phyloP scores from a whole-genome alignment of 2,888 invertebrate genomes.

The Diarsia dahlii region DNA sequence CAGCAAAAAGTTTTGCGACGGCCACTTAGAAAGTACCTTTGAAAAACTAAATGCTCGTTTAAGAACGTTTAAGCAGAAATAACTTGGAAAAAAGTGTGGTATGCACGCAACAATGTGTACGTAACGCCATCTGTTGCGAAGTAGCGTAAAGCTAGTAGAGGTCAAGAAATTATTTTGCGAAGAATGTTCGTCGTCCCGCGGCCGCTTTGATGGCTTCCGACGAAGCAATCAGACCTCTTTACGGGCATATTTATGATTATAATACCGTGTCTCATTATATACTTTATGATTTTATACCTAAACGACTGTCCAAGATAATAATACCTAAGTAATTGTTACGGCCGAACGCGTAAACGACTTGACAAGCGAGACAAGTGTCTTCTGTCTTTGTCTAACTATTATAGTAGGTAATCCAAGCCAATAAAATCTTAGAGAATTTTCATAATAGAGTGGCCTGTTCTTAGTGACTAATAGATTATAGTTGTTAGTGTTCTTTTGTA shows the following conservation, averaged over 20 bases:
- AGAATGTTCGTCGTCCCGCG: slow-evolving; percentile 86
- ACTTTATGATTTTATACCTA: slow-evolving; percentile 89
- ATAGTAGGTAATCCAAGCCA: slow-evolving; percentile 25
- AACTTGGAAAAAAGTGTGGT: slow-evolving; percentile 82
- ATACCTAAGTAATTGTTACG: slow-evolving; percentile 85
- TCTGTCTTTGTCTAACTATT: slow-evolving; percentile 51
- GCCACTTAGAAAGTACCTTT: slow-evolving; percentile 89
- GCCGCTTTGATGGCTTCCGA: slow-evolving; percentile 89
- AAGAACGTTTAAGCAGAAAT: slow-evolving; percentile 88
- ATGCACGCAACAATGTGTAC: slow-evolving; percentile 84
- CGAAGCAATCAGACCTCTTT: slow-evolving; percentile 90
- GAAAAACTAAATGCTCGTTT: slow-evolving; percentile 89
- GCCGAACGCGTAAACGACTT: slow-evolving; percentile 78
- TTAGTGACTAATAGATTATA: slow-evolving; percentile 38
- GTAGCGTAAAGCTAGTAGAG: slow-evolving; percentile 83
- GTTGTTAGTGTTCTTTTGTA: slow-evolving; percentile 48
- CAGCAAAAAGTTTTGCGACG: slow-evolving; percentile 80
- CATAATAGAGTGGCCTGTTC: slow-evolving; percentile 30
- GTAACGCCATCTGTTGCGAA: slow-evolving; percentile 89
- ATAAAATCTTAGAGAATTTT: slow-evolving; percentile 47
- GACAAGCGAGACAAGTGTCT: slow-evolving; percentile 67
- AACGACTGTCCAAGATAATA: slow-evolving; percentile 82
- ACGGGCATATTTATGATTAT: slow-evolving; percentile 90
- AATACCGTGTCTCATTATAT: slow-evolving; percentile 89
- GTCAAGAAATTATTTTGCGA: slow-evolving; percentile 85